These are phyloP conservation scores for Aegithalos caudatus DNA, from an alignment of 2,113 vertebrate species.

Conservation along the genomic window DNA sequence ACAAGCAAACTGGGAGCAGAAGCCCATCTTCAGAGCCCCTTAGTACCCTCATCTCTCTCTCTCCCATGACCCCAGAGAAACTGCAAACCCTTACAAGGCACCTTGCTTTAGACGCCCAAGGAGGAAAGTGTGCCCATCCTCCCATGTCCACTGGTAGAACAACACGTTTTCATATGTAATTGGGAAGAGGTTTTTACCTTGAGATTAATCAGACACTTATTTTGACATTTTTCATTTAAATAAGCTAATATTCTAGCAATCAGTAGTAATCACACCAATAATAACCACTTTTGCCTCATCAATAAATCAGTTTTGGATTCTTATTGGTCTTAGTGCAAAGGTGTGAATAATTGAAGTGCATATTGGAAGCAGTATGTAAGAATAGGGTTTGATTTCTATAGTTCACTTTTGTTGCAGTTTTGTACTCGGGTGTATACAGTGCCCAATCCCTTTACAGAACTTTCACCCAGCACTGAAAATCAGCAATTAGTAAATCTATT, in stretches of 20 bases:
- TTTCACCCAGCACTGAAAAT: not conserved
- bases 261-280: not conserved
- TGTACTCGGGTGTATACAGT: not conserved
- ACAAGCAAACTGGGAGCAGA: not conserved
- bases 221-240: not conserved
- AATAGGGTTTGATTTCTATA: not conserved
- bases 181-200: not conserved
- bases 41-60: not conserved
- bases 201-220: not conserved
- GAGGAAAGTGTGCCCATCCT: not conserved
- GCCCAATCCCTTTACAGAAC: not conserved
- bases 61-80: not conserved
- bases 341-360: not conserved
- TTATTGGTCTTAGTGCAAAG: not conserved
- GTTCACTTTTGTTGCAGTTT: not conserved
- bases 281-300: not conserved
- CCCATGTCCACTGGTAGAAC: accelerated
- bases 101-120: not conserved
- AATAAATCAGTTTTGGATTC: not conserved
- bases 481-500: not conserved
- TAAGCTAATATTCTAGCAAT: not conserved
- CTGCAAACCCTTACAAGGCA: not conserved
- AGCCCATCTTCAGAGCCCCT: not conserved
- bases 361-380: not conserved
- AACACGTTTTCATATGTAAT: not conserved